Evolutionary conservation across 92 coral and sea anemone genomes (phyloP), one percentile per base, ranked within the genome.

Genomic region (Paramuricea clavata): DNA sequence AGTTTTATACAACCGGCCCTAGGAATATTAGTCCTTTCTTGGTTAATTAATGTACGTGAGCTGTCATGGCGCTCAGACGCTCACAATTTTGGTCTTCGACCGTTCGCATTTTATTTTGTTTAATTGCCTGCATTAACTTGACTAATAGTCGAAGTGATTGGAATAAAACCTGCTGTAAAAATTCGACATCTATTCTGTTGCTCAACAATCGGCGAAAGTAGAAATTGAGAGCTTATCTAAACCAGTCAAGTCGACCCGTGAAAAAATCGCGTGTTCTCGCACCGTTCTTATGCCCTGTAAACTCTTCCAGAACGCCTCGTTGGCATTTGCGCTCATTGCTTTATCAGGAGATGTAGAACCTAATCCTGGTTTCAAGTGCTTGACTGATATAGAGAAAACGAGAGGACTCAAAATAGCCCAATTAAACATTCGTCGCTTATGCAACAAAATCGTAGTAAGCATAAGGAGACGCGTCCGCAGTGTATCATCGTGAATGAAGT

Each of bases 351-450:
- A 86, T 69, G 71, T 78, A 50, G 85, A 86, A 86, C 78, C 65
- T 52, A 86, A 78, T 74, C 90, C 85, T 67, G 90, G 89, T 21
- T 86, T 75, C 79, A 68, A 54, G 78, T 39, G 89, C 78, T 49
- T 86, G 85, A 79, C 39, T 52, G 85, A 86, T 76, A 70, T 77
- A 52, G 61, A 83, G 34, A 86, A 49, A 19, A 74, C 78, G 27
- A 82, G 89, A 75, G 84, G 89, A 57, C 77, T 76, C 11, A 86
- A 64, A 65, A 57, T 86, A 74, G 77, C 83, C 27, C 89, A 86
- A 47, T 68, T 86, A 76, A 86, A 86, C 54, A 86, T 86, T 57
- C 89, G 84, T 59, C 76, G 83, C 52, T 72, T 73, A 31, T 64
- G 82, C 41, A 52, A 59, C 71, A 85, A 85, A 36, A 69, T 49